A percentile compares a stretch with the other conserved stretches of the same genome.
These are phyloP conservation scores for Drosophila quadrilineata DNA, from an alignment of 1,140 invertebrate species.

Conservation along the genomic window DNA sequence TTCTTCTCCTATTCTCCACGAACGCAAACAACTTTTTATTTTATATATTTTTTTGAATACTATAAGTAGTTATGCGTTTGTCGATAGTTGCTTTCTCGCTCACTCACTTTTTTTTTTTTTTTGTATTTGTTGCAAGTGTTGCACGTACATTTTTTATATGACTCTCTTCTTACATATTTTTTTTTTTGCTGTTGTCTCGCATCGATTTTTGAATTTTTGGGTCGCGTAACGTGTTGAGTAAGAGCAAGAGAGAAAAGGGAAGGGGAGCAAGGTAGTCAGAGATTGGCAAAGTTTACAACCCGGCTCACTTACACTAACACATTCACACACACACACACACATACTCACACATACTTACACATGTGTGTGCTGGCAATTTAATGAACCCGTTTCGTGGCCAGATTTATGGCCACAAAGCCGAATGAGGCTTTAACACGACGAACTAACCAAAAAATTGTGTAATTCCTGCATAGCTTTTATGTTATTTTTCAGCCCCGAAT, in stretches of 20 bases:
- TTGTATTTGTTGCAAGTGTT: slow-evolving; percentile 36
- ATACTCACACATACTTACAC: slow-evolving; percentile 1
- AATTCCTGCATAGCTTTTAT: too few species aligned
- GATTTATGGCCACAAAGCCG: slow-evolving; percentile 49
- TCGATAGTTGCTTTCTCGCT: slow-evolving; percentile 41
- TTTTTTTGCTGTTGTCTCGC: slow-evolving; percentile 35
- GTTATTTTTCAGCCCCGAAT: too few species aligned
- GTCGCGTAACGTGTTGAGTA: slow-evolving; percentile 51
- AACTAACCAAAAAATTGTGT: neutral
- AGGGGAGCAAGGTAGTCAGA: slow-evolving; percentile 1
- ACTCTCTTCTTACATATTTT: slow-evolving; percentile 7
- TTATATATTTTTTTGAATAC: too few species aligned
- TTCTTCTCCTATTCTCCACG: neutral
- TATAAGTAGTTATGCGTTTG: slow-evolving; percentile 68
- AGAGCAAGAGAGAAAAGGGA: too few species aligned
- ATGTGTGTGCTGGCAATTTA: slow-evolving; percentile 29
- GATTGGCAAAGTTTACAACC: slow-evolving; percentile 19
- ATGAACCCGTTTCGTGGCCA: slow-evolving; percentile 48
- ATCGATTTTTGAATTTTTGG: slow-evolving; percentile 72
- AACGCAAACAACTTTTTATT: slow-evolving; percentile 59
- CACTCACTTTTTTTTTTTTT: slow-evolving; percentile 5
- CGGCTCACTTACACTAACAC: neutral
- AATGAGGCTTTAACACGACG: slow-evolving; percentile 19
- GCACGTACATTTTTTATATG: slow-evolving; percentile 11
- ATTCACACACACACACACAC: slow-evolving; percentile 29